Percentiles rank a stretch among this genome's conserved stretches.
Evolutionary conservation across 2,888 invertebrate species (phyloP).

Genomic region (Oasisia sp.): DNA sequence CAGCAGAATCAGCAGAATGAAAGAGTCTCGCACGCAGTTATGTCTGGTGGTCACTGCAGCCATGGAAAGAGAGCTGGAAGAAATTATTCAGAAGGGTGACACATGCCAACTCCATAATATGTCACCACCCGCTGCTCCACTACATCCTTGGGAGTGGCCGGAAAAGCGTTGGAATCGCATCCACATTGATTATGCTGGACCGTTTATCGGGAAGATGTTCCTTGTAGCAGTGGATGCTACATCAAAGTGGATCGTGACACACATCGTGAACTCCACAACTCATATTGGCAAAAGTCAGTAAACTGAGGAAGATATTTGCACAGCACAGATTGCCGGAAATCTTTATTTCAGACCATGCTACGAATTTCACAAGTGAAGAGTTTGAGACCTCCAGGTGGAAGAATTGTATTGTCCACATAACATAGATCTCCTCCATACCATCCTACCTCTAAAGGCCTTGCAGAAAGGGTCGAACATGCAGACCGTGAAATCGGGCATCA

Average conservation of each 20-base stretch:
- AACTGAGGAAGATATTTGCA: not conserved
- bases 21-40: slow-evolving; percentile 44
- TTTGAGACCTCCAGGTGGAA: no score
- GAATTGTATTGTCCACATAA: slow-evolving; percentile 44
- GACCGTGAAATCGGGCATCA: no score
- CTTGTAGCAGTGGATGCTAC: slow-evolving; percentile 46
- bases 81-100: not conserved
- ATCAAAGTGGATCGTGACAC: slow-evolving; percentile 65
- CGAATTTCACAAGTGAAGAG: slow-evolving; percentile 39
- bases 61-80: slow-evolving; percentile 27
- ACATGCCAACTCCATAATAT: slow-evolving; percentile 8
- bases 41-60: slow-evolving; percentile 35
- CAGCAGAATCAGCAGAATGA: slow-evolving; percentile 43
- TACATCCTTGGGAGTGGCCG: slow-evolving; percentile 40
- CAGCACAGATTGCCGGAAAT: slow-evolving; percentile 28
- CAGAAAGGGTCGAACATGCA: slow-evolving; percentile 47
- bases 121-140: slow-evolving; percentile 33
- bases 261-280: slow-evolving; percentile 39
- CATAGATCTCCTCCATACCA: slow-evolving; percentile 47
- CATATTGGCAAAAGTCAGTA: slow-evolving; percentile 20
- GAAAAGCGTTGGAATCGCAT: slow-evolving; percentile 41
- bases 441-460: slow-evolving; percentile 50
- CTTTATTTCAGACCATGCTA: not conserved
- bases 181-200: slow-evolving; percentile 45
- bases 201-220: slow-evolving; percentile 36